Base-by-base conservation (phyloP, 2,888 invertebrate genomes). In the Sinelater perroti region DNA sequence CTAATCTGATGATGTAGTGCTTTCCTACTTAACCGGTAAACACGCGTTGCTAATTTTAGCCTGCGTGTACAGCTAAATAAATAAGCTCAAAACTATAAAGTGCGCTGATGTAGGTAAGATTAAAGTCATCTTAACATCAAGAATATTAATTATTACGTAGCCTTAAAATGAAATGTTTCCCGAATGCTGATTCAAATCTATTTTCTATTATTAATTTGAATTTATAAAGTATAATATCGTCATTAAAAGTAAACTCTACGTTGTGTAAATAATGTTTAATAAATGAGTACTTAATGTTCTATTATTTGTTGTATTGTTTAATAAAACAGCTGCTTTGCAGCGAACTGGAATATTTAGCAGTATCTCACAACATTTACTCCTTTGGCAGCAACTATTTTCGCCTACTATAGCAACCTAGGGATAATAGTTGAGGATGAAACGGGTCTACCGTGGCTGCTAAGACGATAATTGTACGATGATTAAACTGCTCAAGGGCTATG, bases 401-500 rank as follows among this genome's bases (percentile, higher is more conserved):
- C 46, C 54, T 46, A 46, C n/a, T 46, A 36, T 46, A 52, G 35
- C 31, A 52, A 52, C 52, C 40, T 31, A 45, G 58, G 66, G 62
- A 63, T 65, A 65, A 67, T 66, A 68, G 66, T 67, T 65, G 60
- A 63, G 61, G 64, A 63, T 61, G 61, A 60, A 61, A 61, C 61
- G 62, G 64, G 66, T 67, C 64, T 60, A 56, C 56, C 60, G 60
- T 58, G 60, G 61, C 61, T 62, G 68, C 62, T 61, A 62, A 64
- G 55, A 63, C 63, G 63, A 67, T 71, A 72, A 72, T 72, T 72
- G 71, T 66, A 63, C 68, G 68, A 70, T 71, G 71, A 72, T 72
- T 72, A 71, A 72, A 72, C 70, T 66, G 68, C 69, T 70, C 63
- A 59, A 63, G 58, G 67, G 64, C 63, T 62, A 53, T 47, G 57